phyloP scores from a whole-genome alignment of 2,113 vertebrate species.

The Epinephelus lanceolatus region DNA sequence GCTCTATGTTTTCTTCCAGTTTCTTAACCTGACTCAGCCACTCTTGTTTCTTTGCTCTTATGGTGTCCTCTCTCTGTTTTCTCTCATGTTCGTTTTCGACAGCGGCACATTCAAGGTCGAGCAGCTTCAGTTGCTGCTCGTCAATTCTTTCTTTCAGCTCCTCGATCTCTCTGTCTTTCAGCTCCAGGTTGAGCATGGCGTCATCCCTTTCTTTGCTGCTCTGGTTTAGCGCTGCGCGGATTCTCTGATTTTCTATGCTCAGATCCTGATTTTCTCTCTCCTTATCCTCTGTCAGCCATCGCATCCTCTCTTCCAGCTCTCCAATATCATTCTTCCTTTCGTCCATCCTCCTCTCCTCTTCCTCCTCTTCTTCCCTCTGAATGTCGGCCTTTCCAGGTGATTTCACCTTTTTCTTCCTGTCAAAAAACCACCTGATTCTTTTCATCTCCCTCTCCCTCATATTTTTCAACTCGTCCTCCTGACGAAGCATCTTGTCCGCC shows the following conservation, averaged over 20 bases:
- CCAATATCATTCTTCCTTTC: slow-evolving; percentile 64
- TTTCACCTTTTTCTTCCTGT: slow-evolving; percentile 78
- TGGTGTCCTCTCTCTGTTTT: slow-evolving; percentile 43
- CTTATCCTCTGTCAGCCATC: slow-evolving; percentile 80
- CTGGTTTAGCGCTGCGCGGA: slow-evolving; percentile 50
- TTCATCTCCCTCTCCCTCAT: slow-evolving; percentile 82
- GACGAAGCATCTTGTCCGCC: slow-evolving; percentile 76
- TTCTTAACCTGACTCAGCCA: slow-evolving; percentile 33
- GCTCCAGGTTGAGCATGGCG: slow-evolving; percentile 54
- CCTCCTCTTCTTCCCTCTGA: slow-evolving; percentile 73
- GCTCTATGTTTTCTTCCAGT: slow-evolving; percentile 27
- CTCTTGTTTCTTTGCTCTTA: slow-evolving; percentile 20
- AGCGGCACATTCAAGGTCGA: slow-evolving; percentile 65
- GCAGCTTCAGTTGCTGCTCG: slow-evolving; percentile 77
- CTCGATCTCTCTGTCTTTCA: slow-evolving; percentile 74
- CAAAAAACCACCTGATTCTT: slow-evolving; percentile 81
- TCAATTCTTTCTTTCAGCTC: slow-evolving; percentile 77
- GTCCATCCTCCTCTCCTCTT: slow-evolving; percentile 57
- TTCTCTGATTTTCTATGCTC: slow-evolving; percentile 68
- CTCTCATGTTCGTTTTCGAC: slow-evolving; percentile 57
- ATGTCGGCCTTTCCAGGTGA: slow-evolving; percentile 61
- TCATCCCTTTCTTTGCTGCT: slow-evolving; percentile 50
- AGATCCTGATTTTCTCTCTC: slow-evolving; percentile 82
- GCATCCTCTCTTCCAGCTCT: slow-evolving; percentile 80
- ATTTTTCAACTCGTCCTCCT: slow-evolving; percentile 78